Evolutionary conservation across 1,140 invertebrate genomes (phyloP).

Genomic region (Musca vetustissima): DNA sequence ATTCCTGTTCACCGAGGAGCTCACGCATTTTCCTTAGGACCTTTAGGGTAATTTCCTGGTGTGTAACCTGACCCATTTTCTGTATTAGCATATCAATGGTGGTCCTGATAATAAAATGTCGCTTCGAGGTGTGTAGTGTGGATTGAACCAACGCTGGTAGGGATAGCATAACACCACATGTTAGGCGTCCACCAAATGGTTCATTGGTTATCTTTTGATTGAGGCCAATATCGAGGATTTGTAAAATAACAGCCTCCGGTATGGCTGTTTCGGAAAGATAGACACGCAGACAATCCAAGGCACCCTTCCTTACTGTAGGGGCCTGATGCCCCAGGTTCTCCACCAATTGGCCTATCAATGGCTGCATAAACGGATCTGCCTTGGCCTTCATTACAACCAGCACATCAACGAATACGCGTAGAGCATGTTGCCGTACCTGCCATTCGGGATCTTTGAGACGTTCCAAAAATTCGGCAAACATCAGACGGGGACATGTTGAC

Average conservation of each 20-base stretch:
- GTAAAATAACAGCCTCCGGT: conserved; percentile 62
- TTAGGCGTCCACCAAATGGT: conserved; percentile 63
- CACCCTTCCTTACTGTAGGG: conserved; percentile 74
- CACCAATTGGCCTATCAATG: conserved; percentile 67
- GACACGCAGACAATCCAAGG: conserved; percentile 68
- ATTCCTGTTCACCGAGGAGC: conserved; percentile 65
- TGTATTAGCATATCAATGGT: conserved; percentile 64
- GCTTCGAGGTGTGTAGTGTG: conserved; percentile 52
- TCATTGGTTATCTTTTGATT: conserved; percentile 61
- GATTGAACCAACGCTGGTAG: conserved; percentile 65
- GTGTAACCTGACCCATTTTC: conserved; percentile 66
- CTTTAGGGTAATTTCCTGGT: conserved; percentile 69
- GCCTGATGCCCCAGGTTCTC: conserved; percentile 74
- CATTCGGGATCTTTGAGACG: conserved; percentile 76
- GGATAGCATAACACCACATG: conserved; percentile 68
- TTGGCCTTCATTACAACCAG: conserved; percentile 67
- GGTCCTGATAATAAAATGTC: conserved; percentile 54
- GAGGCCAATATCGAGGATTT: conserved; percentile 67
- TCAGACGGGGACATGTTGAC: conserved; percentile 64
- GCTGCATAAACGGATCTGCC: conserved; percentile 63
- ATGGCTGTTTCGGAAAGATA: conserved; percentile 66
- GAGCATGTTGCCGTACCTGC: conserved; percentile 77
- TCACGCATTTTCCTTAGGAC: conserved; percentile 69
- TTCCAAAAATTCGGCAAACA: conserved; percentile 70
- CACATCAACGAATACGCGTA: conserved; percentile 73